phyloP scores from a whole-genome alignment of 2,888 invertebrate genomes.

The Nemoura dubitans region DNA sequence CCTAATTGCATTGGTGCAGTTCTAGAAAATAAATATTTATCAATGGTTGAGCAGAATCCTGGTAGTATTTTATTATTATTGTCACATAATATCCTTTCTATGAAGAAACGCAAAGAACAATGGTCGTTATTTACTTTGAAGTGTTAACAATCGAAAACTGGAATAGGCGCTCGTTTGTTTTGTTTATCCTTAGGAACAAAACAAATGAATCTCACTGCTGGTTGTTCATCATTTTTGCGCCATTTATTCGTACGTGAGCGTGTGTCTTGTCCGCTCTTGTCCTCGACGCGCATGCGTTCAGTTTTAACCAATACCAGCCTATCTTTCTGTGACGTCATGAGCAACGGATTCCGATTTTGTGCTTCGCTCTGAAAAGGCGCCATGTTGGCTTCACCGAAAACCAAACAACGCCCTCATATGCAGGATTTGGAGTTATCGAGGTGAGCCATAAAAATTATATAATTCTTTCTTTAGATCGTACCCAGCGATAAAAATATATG shows the following conservation, averaged over 20 bases:
- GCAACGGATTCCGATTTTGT: not conserved
- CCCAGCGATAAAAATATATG: not conserved
- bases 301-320: not conserved
- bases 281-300: slow-evolving; percentile 9
- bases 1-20: not conserved
- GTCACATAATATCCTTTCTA: no score
- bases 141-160: no score
- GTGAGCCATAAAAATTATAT: slow-evolving; percentile 40
- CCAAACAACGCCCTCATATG: slow-evolving; percentile 50
- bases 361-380: slow-evolving; percentile 37
- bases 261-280: not conserved
- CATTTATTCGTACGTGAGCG: not conserved
- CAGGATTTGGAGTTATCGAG: slow-evolving; percentile 49
- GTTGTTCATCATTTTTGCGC: not conserved
- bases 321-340: slow-evolving; percentile 3
- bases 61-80: no score
- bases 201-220: no score
- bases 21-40: not conserved
- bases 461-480: not conserved
- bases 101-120: no score
- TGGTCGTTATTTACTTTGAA: no score
- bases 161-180: no score
- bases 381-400: slow-evolving; percentile 48
- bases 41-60: not conserved
- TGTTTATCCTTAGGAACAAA: no score